phyloP scores from a whole-genome alignment of 2,113 vertebrate species.

The Ovibos moschatus region DNA sequence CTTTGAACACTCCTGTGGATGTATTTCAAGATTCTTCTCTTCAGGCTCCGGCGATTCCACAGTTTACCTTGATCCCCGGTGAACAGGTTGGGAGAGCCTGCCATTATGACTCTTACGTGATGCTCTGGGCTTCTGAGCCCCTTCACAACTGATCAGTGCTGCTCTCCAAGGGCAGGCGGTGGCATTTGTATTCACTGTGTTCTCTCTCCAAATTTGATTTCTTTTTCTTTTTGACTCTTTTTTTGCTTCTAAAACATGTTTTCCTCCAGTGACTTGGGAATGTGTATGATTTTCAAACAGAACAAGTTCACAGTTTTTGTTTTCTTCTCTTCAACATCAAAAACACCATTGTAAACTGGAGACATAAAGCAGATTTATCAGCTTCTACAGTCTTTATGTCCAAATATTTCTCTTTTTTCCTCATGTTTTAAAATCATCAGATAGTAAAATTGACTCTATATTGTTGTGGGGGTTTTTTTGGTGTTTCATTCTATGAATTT shows the following conservation, averaged over 20 bases:
- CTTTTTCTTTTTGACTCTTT: background rate
- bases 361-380: background rate
- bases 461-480: background rate
- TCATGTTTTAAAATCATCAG: background rate
- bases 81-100: background rate
- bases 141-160: background rate
- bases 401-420: background rate
- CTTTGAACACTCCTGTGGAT: background rate
- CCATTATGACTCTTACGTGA: background rate
- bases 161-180: background rate
- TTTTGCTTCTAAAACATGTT: background rate
- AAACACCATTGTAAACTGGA: background rate
- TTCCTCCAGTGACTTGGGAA: background rate
- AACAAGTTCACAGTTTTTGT: background rate
- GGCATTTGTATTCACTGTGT: background rate
- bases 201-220: background rate
- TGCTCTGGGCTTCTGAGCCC: background rate
- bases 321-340: background rate
- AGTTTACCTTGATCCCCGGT: background rate
- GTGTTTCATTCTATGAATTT: background rate
- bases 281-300: slow-evolving; percentile 4
- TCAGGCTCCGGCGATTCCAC: background rate
- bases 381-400: background rate
- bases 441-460: background rate
- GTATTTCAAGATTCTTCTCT: background rate